Evolutionary conservation across 2,888 invertebrate species (phyloP).

Genomic region (Byasa hedistus): DNA sequence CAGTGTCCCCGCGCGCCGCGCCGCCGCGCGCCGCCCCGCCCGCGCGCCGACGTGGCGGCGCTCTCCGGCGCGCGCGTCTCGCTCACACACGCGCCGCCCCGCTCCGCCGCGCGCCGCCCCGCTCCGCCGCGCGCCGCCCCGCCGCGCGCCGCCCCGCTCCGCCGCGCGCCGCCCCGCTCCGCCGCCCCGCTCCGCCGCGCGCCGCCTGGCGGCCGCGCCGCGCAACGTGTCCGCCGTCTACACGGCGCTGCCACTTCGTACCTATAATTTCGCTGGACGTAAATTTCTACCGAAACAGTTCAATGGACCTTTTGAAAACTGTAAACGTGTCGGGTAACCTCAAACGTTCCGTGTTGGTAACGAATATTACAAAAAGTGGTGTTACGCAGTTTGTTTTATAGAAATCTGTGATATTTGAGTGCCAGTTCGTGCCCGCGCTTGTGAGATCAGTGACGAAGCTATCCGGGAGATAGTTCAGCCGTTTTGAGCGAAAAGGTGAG

Average conservation of each 20-base stretch:
- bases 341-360: conserved; percentile 64
- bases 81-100: conserved; percentile 54
- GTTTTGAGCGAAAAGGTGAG: conserved; percentile 70
- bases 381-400: conserved; percentile 62
- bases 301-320: conserved; percentile 79
- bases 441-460: conserved; percentile 67
- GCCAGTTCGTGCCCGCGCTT: conserved; percentile 72
- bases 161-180: too few relatives aligned
- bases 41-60: conserved; percentile 39
- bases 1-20: conserved; percentile 64
- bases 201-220: conserved; percentile 71
- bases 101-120: conserved; percentile 69
- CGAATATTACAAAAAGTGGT: conserved; percentile 64
- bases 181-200: conserved; percentile 33
- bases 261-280: conserved; percentile 78
- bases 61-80: conserved; percentile 48
- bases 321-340: conserved; percentile 67
- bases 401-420: conserved; percentile 68
- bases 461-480: conserved; percentile 61
- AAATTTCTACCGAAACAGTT: conserved; percentile 79
- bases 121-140: conserved; percentile 46
- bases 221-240: conserved; percentile 66
- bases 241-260: conserved; percentile 80
- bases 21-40: conserved; percentile 59
- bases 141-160: too few relatives aligned